These are phyloP conservation scores for Nephrotoma flavescens DNA, from an alignment of 2,888 invertebrate species.

Conservation along the genomic window DNA sequence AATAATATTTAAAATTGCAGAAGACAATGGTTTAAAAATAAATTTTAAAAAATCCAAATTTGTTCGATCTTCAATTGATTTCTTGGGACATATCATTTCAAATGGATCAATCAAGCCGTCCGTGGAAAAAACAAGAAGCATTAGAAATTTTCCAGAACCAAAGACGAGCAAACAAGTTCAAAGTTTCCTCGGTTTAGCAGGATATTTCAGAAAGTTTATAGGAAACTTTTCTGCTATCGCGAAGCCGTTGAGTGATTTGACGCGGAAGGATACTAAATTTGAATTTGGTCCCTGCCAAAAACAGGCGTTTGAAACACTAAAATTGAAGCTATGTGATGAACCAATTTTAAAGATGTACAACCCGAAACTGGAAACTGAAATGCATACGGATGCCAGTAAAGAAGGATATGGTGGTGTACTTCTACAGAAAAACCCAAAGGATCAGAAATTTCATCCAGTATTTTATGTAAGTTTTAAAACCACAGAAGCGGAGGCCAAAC, in stretches of 20 bases:
- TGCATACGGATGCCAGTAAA: background rate
- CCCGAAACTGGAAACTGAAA: background rate
- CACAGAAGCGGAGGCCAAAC: background rate
- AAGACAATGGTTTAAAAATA: background rate
- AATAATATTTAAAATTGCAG: background rate
- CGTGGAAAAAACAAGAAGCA: background rate
- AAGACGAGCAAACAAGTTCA: background rate
- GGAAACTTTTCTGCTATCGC: background rate
- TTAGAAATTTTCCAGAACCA: background rate
- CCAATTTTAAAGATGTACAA: too few relatives aligned
- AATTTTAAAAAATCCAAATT: background rate
- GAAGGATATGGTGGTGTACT: background rate
- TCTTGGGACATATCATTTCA: background rate
- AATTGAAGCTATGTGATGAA: too few relatives aligned
- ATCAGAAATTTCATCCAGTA: background rate
- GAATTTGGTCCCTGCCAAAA: too few relatives aligned
- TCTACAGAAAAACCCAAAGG: background rate
- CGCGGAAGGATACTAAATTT: background rate
- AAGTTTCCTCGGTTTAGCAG: too few relatives aligned
- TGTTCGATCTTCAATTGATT: background rate
- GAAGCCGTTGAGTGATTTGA: background rate
- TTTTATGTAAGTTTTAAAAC: background rate
- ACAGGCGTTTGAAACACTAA: too few relatives aligned
- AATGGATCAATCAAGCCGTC: background rate
- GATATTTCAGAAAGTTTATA: background rate